These are phyloP conservation scores for Epinephelus cyanopodus DNA, from an alignment of 2,113 vertebrate species.

Conservation along the genomic window DNA sequence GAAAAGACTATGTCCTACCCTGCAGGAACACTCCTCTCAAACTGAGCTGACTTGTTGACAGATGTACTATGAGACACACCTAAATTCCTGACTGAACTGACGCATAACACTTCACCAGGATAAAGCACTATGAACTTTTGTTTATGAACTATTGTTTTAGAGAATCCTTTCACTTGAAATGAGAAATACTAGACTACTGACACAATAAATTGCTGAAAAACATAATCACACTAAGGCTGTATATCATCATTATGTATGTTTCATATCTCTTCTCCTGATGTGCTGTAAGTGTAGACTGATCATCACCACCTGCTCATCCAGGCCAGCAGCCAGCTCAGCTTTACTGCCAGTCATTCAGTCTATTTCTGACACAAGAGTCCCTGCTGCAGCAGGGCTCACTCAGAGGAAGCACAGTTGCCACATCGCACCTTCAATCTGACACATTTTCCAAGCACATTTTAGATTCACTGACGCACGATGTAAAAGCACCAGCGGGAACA, in stretches of 20 bases:
- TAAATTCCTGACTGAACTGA: constrained; percentile 14
- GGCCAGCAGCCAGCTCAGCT: constrained; percentile 51
- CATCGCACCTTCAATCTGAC: background rate
- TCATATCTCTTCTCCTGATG: background rate
- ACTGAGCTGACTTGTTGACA: constrained; percentile 28
- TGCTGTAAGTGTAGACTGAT: constrained; percentile 11
- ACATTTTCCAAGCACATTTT: background rate
- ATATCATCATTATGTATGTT: background rate
- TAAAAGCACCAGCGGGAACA: background rate
- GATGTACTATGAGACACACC: constrained; percentile 43
- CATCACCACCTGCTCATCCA: constrained; percentile 50
- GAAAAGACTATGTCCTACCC: constrained; percentile 2
- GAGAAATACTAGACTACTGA: background rate
- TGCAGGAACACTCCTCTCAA: constrained; percentile 20
- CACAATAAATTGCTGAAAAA: background rate
- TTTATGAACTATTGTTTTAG: background rate
- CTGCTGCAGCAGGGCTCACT: constrained; percentile 24
- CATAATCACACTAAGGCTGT: background rate
- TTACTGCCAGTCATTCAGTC: constrained; percentile 43
- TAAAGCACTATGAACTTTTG: background rate
- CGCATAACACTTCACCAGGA: background rate
- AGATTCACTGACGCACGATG: background rate
- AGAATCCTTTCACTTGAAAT: background rate
- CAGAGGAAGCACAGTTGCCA: constrained; percentile 12
- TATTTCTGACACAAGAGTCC: constrained; percentile 60